Evolutionary conservation across 2,113 vertebrate genomes (phyloP).

Genomic region (Stegastes partitus): DNA sequence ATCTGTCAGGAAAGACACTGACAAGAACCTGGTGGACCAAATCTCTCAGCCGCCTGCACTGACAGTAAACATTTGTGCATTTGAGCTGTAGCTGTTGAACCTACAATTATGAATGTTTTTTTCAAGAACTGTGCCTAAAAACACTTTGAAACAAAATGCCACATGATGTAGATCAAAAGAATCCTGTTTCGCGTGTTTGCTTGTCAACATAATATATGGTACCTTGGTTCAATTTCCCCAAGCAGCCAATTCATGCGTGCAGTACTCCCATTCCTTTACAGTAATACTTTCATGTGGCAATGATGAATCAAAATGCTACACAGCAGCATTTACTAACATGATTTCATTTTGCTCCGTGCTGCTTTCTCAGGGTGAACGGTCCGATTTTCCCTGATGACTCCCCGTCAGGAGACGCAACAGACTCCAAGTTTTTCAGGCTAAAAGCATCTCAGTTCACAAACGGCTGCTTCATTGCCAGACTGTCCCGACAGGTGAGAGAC

Average conservation of each 20-base stretch:
- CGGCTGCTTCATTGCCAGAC: constrained; percentile 91
- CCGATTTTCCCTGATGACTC: constrained; percentile 84
- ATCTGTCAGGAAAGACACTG: not conserved
- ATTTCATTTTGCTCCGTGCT: not conserved
- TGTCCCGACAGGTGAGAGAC: constrained; percentile 90
- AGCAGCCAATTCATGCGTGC: not conserved
- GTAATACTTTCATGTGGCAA: constrained; percentile 6
- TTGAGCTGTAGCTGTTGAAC: not conserved
- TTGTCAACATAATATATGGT: constrained; percentile 22
- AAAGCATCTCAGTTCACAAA: constrained; percentile 88
- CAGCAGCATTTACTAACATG: not conserved
- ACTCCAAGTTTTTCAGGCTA: constrained; percentile 87
- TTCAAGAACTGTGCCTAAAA: not conserved
- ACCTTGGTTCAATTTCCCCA: not conserved
- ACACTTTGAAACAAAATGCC: not conserved
- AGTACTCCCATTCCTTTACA: not conserved
- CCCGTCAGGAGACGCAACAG: constrained; percentile 59
- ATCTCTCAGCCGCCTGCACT: not conserved
- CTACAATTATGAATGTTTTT: too few relatives aligned
- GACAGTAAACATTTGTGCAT: constrained; percentile 11
- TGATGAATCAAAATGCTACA: constrained; percentile 3
- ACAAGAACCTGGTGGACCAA: not conserved
- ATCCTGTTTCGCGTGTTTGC: not conserved
- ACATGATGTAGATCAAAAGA: not conserved
- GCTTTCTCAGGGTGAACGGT: constrained; percentile 85